Evolutionary conservation across 2,113 vertebrate genomes (phyloP).

Genomic region (Poeciliopsis occidentalis): DNA sequence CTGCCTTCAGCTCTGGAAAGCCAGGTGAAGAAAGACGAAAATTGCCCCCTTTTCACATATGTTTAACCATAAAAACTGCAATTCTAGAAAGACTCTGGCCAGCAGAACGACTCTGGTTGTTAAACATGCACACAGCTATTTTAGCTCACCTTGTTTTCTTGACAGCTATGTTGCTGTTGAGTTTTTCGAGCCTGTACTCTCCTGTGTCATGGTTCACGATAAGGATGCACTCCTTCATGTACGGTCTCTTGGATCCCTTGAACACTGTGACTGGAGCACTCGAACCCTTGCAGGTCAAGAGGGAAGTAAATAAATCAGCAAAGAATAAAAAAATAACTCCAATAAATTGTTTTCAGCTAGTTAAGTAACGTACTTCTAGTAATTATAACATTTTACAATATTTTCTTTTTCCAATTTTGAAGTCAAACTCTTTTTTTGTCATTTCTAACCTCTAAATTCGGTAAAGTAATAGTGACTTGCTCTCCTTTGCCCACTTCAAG

Average conservation of each 20-base stretch:
- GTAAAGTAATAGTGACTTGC: conserved; percentile 96
- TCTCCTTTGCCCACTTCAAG: conserved; percentile 98
- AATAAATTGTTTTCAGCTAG: no score
- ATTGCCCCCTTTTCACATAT: neutral
- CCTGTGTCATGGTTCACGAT: conserved; percentile 98
- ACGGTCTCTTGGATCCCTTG: conserved; percentile 97
- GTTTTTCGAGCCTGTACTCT: conserved; percentile 97
- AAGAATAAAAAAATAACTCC: neutral
- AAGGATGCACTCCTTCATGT: conserved; percentile 97
- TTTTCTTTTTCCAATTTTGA: no score
- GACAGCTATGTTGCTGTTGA: conserved; percentile 96
- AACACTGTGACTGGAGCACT: conserved; percentile 95
- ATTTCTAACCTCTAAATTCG: conserved; percentile 91
- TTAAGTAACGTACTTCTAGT: no score
- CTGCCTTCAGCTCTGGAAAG: conserved; percentile 90
- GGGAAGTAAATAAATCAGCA: neutral
- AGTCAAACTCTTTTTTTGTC: no score
- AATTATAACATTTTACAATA: no score
- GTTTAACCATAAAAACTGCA: no score
- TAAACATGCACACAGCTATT: neutral
- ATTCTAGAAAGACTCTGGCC: neutral
- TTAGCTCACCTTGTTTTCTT: conserved; percentile 92
- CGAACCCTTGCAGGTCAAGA: conserved; percentile 83
- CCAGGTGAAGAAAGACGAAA: neutral
- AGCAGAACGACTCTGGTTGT: neutral